A percentile compares a stretch with the other conserved stretches of the same genome.
Evolutionary conservation across 2,113 vertebrate species (phyloP).

Genomic region (Ariopsis seemanni): DNA sequence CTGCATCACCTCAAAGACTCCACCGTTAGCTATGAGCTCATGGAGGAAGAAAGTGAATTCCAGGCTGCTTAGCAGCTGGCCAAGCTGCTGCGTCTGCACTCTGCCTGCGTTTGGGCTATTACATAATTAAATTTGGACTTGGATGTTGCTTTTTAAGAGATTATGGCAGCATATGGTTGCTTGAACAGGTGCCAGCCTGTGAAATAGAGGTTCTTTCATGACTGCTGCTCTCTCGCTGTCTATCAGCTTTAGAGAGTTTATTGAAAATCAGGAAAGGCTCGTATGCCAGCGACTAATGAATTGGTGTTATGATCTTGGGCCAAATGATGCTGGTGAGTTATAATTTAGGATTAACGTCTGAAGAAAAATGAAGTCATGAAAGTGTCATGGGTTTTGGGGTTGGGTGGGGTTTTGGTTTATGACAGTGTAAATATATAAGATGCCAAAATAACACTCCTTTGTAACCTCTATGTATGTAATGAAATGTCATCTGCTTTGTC

Average conservation of each 20-base stretch:
- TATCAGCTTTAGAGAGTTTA: conserved; percentile 77
- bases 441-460: conserved; percentile 4
- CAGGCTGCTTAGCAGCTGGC: conserved; percentile 62
- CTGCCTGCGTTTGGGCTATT: conserved; percentile 94
- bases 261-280: conserved; percentile 74
- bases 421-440: conserved; percentile 36
- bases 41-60: conserved; percentile 26
- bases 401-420: conserved; percentile 59
- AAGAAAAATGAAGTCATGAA: conserved; percentile 55
- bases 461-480: conserved; percentile 3
- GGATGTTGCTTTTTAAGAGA: conserved; percentile 91
- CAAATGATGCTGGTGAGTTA: conserved; percentile 68
- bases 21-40: conserved; percentile 37
- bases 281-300: conserved; percentile 79
- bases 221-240: conserved; percentile 56
- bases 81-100: conserved; percentile 83
- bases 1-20: conserved; percentile 5
- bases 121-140: conserved; percentile 95
- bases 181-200: conserved; percentile 86
- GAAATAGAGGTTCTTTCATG: conserved; percentile 74
- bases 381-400: conserved; percentile 36
- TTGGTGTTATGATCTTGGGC: conserved; percentile 78
- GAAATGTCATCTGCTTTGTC: neutral
- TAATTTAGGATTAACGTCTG: conserved; percentile 73
- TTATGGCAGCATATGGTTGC: conserved; percentile 94